These are phyloP conservation scores for Motacilla alba DNA, from an alignment of 2,113 vertebrate genomes.

Conservation along the genomic window DNA sequence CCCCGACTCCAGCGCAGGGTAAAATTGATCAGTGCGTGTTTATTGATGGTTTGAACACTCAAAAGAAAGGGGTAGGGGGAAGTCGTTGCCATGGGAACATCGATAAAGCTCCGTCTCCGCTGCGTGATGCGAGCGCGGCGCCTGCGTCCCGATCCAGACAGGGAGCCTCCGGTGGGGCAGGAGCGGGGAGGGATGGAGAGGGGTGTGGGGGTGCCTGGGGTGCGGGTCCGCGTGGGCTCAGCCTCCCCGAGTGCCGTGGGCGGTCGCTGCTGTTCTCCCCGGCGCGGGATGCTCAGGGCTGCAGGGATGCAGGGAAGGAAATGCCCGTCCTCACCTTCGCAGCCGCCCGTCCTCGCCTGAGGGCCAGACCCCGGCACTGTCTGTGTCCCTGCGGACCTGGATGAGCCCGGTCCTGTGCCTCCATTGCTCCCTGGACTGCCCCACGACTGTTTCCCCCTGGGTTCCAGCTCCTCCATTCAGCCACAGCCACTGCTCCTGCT, in stretches of 20 bases:
- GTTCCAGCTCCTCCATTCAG: not conserved
- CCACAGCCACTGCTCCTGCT: not conserved
- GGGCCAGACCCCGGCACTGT: not conserved
- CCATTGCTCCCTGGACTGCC: not conserved
- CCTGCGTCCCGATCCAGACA: not conserved
- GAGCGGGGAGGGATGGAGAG: not conserved
- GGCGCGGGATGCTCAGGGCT: accelerated
- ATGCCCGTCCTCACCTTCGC: not conserved
- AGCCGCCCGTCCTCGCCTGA: accelerated
- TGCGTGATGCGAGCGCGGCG: not conserved
- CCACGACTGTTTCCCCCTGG: accelerated
- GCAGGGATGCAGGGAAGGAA: not conserved
- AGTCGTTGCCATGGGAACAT: constrained; percentile 69
- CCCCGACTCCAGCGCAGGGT: constrained; percentile 39
- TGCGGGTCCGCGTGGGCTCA: not conserved
- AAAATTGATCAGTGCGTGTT: constrained; percentile 60
- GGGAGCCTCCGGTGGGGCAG: not conserved
- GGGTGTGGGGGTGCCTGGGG: not conserved
- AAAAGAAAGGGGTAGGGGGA: not conserved
- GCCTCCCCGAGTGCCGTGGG: not conserved
- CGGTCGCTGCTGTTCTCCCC: not conserved
- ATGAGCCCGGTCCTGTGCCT: not conserved
- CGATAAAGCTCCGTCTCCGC: constrained; percentile 26
- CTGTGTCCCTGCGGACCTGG: not conserved
- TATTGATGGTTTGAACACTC: constrained; percentile 48